Percentiles rank a stretch among this genome's conserved stretches.
phyloP scores from a whole-genome alignment of 2,888 invertebrate genomes.

The Clunio marinus region DNA sequence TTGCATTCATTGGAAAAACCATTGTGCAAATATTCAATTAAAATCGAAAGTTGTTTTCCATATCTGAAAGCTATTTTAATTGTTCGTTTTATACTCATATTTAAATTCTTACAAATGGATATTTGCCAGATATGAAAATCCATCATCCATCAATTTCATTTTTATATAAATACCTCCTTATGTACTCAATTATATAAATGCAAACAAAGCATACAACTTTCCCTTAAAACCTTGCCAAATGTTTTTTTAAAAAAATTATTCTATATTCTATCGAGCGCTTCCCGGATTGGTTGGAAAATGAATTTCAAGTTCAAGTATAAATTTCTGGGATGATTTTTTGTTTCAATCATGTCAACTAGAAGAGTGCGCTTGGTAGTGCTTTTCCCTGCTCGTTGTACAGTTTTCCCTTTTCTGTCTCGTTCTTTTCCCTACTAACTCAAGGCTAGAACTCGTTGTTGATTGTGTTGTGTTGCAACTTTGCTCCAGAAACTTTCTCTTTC shows the following conservation, averaged over 20 bases:
- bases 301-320: slow-evolving; percentile 38
- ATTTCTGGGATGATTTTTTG: slow-evolving; percentile 29
- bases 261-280: slow-evolving; percentile 1
- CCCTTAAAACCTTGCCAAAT: not conserved
- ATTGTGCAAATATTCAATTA: not conserved
- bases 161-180: not conserved
- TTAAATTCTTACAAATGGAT: not conserved
- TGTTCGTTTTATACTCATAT: not conserved
- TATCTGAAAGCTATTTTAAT: not conserved
- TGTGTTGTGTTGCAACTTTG: slow-evolving; percentile 11
- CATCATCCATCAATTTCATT: no score
- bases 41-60: slow-evolving; percentile 1
- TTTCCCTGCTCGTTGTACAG: slow-evolving; percentile 24
- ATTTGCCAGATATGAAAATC: not conserved
- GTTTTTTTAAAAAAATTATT: slow-evolving; percentile 3
- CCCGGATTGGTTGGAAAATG: slow-evolving; percentile 16
- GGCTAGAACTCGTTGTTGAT: slow-evolving; percentile 12
- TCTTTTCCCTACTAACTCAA: not conserved
- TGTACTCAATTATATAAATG: not conserved
- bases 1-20: not conserved
- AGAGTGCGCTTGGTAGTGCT: slow-evolving; percentile 7
- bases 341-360: slow-evolving; percentile 33
- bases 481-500: slow-evolving; percentile 39
- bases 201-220: not conserved
- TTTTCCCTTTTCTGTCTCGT: slow-evolving; percentile 30